Evolutionary conservation across 2,888 invertebrate genomes (phyloP), one percentile per base, ranked within the genome.

Genomic region (Plutella xylostella): DNA sequence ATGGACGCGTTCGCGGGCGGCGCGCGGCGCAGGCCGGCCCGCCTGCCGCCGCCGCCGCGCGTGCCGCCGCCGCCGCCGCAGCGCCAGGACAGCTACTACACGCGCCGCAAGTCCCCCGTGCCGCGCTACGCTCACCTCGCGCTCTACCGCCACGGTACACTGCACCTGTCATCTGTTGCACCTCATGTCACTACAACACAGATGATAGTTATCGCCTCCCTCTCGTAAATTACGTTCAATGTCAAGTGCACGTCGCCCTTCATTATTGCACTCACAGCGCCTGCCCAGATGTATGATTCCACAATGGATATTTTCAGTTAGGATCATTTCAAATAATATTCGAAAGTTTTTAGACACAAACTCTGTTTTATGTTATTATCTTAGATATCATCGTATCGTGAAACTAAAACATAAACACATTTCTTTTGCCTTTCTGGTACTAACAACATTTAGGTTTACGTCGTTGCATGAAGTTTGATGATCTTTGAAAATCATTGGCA

Each of bases 1-100:
- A 83, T 78, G 80, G 82, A 79, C 74, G 82, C 77, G 68, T 83
- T 77, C 73, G 82, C 77, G 68, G 80, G 78, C 77, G 83, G 80
- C 72, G 79, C 79, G 61, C 64, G 83, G 72, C 78, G 80, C 48
- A 66, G 78, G 68, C 72, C 76, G 61, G 65, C 77, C 55, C 76
- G 78, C 59, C 69, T 80, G 61, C 80, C 80, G 59, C 82, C 80
- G 58, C 80, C 80, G 65, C 80, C 79, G 69, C 77, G 77, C 70
- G 74, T 78, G 65, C 79, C 79, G 52, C 80, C 79, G 60, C 80
- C 78, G 54, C 80, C 80, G 60, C 79, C 79, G 55, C 75, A 69
- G 64, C 73, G 75, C 61, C 75, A 75, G 63, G 78, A 80, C 70
- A 73, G 76, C 66, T 76, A 74, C 79, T 80, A 80, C 75, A 72